Evolutionary conservation across 2,113 vertebrate genomes (phyloP).

Genomic region (Melanerpes formicivorus): DNA sequence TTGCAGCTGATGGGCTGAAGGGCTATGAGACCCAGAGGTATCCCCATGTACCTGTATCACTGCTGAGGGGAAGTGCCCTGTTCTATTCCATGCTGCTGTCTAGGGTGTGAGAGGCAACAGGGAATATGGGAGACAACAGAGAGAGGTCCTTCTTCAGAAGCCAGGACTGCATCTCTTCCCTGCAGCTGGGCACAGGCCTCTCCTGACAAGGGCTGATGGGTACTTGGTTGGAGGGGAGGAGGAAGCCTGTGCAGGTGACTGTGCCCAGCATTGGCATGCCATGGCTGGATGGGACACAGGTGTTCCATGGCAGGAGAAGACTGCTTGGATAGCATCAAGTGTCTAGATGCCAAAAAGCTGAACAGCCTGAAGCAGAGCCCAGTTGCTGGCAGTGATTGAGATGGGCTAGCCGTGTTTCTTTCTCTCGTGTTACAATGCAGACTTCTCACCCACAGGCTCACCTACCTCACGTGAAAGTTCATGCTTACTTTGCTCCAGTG

Average conservation of each 20-base stretch:
- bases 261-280: not conserved
- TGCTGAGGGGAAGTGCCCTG: not conserved
- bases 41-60: not conserved
- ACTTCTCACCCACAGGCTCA: slow-evolving; percentile 80
- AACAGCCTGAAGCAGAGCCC: accelerated
- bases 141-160: not conserved
- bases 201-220: not conserved
- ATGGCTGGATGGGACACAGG: accelerated
- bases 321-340: too few species aligned
- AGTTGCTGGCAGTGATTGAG: not conserved
- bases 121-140: not conserved
- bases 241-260: not conserved
- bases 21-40: not conserved
- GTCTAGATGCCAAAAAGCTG: not conserved
- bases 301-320: not conserved
- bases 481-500: slow-evolving; percentile 92
- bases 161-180: accelerated
- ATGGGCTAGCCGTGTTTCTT: accelerated
- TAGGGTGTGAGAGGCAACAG: not conserved
- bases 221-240: not conserved
- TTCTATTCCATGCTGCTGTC: not conserved
- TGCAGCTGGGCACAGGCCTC: accelerated
- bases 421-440: not conserved
- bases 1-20: not conserved
- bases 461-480: slow-evolving; percentile 91